phyloP scores from a whole-genome alignment of 2,888 invertebrate species.

The Drosophila mercatorum region DNA sequence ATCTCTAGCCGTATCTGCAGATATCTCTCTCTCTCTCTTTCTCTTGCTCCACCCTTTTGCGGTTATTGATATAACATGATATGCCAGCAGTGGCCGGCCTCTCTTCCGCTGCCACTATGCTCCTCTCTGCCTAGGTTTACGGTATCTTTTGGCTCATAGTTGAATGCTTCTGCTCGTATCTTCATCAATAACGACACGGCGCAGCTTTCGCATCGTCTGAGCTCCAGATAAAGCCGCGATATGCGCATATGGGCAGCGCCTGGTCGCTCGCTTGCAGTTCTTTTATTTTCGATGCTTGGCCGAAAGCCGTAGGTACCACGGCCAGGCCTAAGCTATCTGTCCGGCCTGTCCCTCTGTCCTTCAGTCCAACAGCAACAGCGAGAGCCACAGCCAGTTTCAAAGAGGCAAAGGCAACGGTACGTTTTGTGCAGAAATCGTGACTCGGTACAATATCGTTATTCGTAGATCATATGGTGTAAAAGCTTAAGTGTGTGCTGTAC shows the following conservation, averaged over 20 bases:
- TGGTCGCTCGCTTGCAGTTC: conserved; percentile 37
- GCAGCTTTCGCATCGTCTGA: conserved; percentile 58
- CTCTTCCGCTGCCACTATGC: background rate
- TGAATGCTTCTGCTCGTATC: conserved; percentile 67
- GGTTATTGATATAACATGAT: conserved; percentile 84
- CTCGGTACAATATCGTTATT: conserved; percentile 83
- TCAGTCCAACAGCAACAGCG: background rate
- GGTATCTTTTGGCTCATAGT: conserved; percentile 53
- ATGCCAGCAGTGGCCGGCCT: conserved; percentile 40
- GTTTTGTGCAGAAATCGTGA: conserved; percentile 83
- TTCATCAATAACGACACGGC: conserved; percentile 77
- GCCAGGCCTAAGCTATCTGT: conserved; percentile 29
- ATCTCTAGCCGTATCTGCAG: conserved; percentile 2
- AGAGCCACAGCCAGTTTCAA: conserved; percentile 19
- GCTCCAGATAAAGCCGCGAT: conserved; percentile 60
- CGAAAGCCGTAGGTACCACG: conserved; percentile 41
- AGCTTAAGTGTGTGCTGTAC: conserved; percentile 56
- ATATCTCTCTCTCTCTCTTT: conserved; percentile 56
- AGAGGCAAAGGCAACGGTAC: conserved; percentile 73
- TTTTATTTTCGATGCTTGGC: conserved; percentile 35
- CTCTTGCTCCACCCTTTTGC: conserved; percentile 83
- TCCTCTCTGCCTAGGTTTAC: conserved; percentile 58
- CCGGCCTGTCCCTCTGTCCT: conserved; percentile 33
- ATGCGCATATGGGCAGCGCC: conserved; percentile 78
- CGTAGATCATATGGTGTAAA: conserved; percentile 82